Percentiles rank a stretch among this genome's conserved stretches.
Evolutionary conservation across 2,113 vertebrate species (phyloP).

Genomic region (Lonchura striata): DNA sequence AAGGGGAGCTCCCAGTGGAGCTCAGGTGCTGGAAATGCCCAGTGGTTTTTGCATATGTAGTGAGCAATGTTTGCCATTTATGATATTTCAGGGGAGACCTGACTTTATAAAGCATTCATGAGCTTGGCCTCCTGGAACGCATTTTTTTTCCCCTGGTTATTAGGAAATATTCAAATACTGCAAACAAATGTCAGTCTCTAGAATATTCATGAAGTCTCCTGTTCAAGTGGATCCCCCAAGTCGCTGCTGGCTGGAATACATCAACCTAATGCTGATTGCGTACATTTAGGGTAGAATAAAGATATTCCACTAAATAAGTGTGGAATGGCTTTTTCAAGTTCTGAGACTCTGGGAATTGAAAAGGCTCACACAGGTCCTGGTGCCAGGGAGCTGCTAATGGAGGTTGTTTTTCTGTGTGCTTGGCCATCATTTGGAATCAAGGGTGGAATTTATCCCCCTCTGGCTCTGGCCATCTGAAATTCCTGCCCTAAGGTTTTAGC

Average conservation of each 20-base stretch:
- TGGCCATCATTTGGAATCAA: neutral
- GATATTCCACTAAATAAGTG: constrained; percentile 11
- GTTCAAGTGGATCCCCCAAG: constrained; percentile 28
- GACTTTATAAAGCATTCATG: constrained; percentile 59
- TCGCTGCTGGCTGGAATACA: constrained; percentile 54
- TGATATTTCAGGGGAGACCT: constrained; percentile 24
- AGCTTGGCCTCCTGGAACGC: neutral
- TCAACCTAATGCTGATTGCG: constrained; percentile 55
- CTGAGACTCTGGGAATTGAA: neutral
- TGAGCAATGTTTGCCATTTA: neutral
- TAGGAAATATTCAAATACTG: constrained; percentile 54
- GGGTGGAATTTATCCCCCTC: neutral
- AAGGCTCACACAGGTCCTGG: neutral
- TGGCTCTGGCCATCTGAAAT: neutral
- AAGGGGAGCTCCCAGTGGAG: neutral
- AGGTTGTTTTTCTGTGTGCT: neutral
- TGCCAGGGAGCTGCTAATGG: neutral
- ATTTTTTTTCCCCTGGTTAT: neutral
- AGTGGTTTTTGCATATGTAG: neutral
- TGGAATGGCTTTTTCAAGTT: neutral
- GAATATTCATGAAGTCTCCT: constrained; percentile 65
- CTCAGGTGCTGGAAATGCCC: neutral
- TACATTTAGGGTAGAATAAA: constrained; percentile 46
- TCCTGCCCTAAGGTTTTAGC: neutral
- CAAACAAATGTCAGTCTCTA: constrained; percentile 53